These are phyloP conservation scores for Euclidia mi DNA, from an alignment of 2,888 invertebrate species.

Conservation along the genomic window DNA sequence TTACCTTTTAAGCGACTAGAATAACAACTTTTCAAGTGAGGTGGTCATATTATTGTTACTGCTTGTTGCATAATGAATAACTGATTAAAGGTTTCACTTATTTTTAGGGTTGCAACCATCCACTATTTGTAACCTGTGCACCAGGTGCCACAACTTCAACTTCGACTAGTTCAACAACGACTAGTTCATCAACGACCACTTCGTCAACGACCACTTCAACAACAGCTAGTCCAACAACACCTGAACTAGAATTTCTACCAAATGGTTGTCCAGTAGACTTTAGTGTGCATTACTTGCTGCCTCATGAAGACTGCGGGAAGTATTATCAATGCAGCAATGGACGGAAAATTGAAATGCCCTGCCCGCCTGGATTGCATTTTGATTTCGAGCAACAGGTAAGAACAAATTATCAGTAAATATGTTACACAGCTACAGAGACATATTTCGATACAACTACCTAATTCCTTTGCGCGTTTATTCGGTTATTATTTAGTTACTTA, in stretches of 20 bases:
- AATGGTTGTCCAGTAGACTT: constrained; percentile 57
- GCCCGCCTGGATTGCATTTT: constrained; percentile 27
- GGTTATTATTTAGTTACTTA: no score
- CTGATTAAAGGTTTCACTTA: no score
- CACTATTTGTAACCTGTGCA: constrained; percentile 8
- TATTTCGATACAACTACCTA: no score
- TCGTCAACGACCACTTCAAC: constrained; percentile 11
- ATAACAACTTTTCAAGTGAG: no score
- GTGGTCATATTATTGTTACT: no score
- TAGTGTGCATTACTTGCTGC: constrained; percentile 25
- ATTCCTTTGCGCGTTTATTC: no score
- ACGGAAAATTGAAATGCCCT: constrained; percentile 24
- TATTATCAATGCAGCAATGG: constrained; percentile 55
- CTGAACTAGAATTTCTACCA: constrained; percentile 37
- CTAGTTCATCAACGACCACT: not conserved
- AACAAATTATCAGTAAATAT: no score
- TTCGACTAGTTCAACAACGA: no score
- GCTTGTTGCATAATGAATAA: no score
- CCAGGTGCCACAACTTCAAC: constrained; percentile 21
- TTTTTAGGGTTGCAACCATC: constrained; percentile 9
- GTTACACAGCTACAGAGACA: no score
- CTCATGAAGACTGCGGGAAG: constrained; percentile 47
- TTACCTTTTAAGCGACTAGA: no score
- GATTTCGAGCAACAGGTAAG: constrained; percentile 32
- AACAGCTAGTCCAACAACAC: constrained; percentile 10